Evolutionary conservation across 1,140 invertebrate species (phyloP), one percentile per base, ranked within the genome.

Genomic region (Drosophila tsacasi): DNA sequence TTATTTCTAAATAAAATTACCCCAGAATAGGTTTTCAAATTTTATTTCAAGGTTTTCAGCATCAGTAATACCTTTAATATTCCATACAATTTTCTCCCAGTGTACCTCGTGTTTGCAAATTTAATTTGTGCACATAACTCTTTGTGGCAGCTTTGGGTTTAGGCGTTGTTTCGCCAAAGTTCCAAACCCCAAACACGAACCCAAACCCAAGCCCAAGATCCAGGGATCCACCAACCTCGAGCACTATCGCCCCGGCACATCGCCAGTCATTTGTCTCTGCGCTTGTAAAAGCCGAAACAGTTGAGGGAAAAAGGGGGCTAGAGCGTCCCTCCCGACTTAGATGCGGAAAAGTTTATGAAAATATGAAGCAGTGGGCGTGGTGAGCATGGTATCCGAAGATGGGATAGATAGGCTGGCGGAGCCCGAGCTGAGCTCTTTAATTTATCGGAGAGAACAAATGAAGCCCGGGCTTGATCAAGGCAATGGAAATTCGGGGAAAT

Each of bases 121-220:
- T 89, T 90, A 90, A 90, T 90, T 90, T 80, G 64, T 76, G 62
- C 72, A 73, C 82, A 90, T 90, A 82, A 91, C 79, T 90, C 86
- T 89, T 90, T 72, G 81, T 85, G 85, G 85, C 85, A 85, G 82
- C 82, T 80, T 65, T 77, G 62, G 81, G 81, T 60, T 79, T 79
- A 85, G 82, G 80, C 75, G 80, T 84, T 81, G 61, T 52, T 68
- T 57, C 49, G 59, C 66, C 63, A 79, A 80, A 73, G 58, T 54
- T 64, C 23, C 46, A 46, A 78, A 23, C 27, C 52, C 32, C 50
- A 30, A 27, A 27, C 47, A 2, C 52, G 23, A 27, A 37, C 52
- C 32, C 50, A 30, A 27, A 27, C 47, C 2, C 52, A 37, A 27
- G 40, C 58, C 54, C 58, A 40, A 40, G 66, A 55, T 66, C 50